These are phyloP conservation scores for Diplolepis rosae DNA, from an alignment of 2,888 invertebrate species.

Conservation along the genomic window DNA sequence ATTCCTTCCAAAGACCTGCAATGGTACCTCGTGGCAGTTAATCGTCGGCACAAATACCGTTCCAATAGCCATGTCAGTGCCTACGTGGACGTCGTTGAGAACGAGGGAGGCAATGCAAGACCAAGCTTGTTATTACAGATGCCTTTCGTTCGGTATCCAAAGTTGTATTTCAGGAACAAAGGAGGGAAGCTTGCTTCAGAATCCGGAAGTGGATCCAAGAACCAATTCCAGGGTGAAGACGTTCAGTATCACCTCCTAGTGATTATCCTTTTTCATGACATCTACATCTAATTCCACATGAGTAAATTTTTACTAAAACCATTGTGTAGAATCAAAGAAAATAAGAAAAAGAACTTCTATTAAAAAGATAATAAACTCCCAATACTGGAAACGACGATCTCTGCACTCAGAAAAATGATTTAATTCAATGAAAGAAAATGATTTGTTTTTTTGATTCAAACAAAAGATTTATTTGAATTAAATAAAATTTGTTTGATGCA, in stretches of 20 bases:
- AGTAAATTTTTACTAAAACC: no score
- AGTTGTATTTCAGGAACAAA: slow-evolving; percentile 70
- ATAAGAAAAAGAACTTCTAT: no score
- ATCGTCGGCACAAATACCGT: slow-evolving; percentile 25
- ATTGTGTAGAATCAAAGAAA: no score
- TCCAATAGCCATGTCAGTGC: neutral
- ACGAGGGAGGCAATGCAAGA: slow-evolving; percentile 36
- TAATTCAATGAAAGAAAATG: no score
- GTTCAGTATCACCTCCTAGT: neutral
- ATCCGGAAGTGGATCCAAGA: slow-evolving; percentile 58
- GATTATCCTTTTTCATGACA: no score
- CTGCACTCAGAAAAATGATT: no score
- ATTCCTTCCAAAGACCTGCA: slow-evolving; percentile 19
- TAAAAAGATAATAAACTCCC: no score
- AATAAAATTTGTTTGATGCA: no score
- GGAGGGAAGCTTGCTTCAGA: slow-evolving; percentile 55
- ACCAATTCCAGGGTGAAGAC: slow-evolving; percentile 20
- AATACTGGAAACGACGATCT: no score
- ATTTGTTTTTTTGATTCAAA: no score
- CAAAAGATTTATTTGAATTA: no score
- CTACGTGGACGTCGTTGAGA: slow-evolving; percentile 16
- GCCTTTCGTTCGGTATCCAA: slow-evolving; percentile 64
- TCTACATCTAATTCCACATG: no score
- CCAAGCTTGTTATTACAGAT: slow-evolving; percentile 69
- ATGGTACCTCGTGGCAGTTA: slow-evolving; percentile 10